phyloP scores from a whole-genome alignment of 2,888 invertebrate genomes.

The Epistrophella euchroma region DNA sequence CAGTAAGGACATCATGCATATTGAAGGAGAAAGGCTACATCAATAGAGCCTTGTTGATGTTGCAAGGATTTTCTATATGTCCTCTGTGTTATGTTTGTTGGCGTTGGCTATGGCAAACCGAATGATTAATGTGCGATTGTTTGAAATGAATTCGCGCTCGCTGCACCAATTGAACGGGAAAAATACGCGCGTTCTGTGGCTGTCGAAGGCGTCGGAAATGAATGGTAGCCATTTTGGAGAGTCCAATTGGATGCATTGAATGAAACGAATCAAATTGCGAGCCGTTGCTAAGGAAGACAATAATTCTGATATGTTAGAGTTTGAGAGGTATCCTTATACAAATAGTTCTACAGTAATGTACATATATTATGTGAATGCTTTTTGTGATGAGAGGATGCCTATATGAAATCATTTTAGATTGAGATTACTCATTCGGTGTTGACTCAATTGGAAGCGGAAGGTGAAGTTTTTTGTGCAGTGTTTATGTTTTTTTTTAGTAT shows the following conservation, averaged over 20 bases:
- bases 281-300: constrained; percentile 34
- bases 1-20: constrained; percentile 16
- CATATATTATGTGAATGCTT: constrained; percentile 11
- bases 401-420: background rate
- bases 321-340: background rate
- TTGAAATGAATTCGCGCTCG: constrained; percentile 74
- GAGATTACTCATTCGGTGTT: background rate
- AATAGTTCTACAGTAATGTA: background rate
- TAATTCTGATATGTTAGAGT: background rate
- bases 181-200: constrained; percentile 75
- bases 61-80: constrained; percentile 66
- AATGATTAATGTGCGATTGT: constrained; percentile 76
- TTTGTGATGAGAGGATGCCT: background rate
- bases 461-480: background rate
- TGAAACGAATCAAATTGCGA: constrained; percentile 57
- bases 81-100: constrained; percentile 68
- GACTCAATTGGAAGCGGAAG: background rate
- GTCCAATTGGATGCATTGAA: constrained; percentile 74
- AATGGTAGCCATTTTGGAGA: constrained; percentile 72
- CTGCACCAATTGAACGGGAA: constrained; percentile 73
- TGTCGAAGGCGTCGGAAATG: constrained; percentile 75
- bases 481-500: too few species aligned
- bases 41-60: constrained; percentile 32
- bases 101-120: constrained; percentile 64
- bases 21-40: background rate